Base-by-base conservation (phyloP, 2,113 vertebrate genomes). In the Perca flavescens region DNA sequence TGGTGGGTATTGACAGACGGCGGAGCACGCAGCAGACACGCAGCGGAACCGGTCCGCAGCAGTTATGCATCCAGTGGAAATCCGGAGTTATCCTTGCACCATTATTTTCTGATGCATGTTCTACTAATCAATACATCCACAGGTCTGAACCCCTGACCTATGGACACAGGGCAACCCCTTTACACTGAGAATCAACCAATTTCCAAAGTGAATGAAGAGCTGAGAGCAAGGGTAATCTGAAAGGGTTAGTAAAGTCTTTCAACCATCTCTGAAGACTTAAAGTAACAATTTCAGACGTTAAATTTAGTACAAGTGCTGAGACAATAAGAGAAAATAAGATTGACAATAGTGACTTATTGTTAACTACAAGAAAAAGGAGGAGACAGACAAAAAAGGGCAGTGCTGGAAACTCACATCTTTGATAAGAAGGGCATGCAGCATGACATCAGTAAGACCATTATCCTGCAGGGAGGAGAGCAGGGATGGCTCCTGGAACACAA, bases 401-500 rank as follows among this genome's bases (percentile, higher is more conserved):
- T 21, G 25, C 11, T 31, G 77, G 2, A 81, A 46, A 96, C 97
- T 96, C 90, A 99, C 97, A 50, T 99, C 97, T 96, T 98, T 99
- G 93, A 99, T 99, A 85, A 99, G 97, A 82, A 99, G 95, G 60
- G 97, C 97, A 87, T 98, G 97, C 71, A 99, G 94, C 97, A 98
- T 99, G 89, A 99, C 97, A 90, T 98, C 97, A 58, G 97, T 99
- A 50, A 99, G 96, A 61, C 97, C 97, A 89, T 99, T 99, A 92
- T 99, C 97, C 94, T 98, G 97, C 80, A 98, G 93, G 74, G 97
- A 99, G 82, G 97, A 99, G 5, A 99, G 96, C 77, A 98, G 91
- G 49, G 97, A 99, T 78, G 97, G 97, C 95, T 99, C 97, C 96
- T 99, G 97, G 96, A 99, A 99, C 93, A 98, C 97, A 93, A 99